A percentile compares a stretch with the other conserved stretches of the same genome.
Evolutionary conservation across 2,797 vertebrate species (phyloP).

Genomic region (Columba guinea): DNA sequence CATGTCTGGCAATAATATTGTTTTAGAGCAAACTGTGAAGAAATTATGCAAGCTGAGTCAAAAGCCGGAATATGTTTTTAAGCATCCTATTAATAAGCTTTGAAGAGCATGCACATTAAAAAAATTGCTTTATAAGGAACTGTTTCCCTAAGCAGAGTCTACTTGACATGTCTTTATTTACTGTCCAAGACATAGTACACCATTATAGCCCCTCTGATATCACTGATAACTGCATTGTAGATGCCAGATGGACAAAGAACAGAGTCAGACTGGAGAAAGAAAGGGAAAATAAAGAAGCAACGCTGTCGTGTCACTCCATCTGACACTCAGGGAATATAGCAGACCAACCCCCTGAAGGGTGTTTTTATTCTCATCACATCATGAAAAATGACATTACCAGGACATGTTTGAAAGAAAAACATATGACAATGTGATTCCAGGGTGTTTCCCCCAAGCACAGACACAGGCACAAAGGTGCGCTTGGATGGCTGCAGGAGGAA

Average conservation of each 20-base stretch:
- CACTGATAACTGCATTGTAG: background rate
- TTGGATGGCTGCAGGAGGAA: background rate
- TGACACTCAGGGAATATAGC: background rate
- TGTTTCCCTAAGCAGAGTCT: background rate
- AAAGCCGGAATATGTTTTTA: slow-evolving; percentile 41
- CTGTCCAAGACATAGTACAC: background rate
- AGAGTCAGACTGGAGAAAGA: background rate
- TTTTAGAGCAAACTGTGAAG: slow-evolving; percentile 58
- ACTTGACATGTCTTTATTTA: background rate
- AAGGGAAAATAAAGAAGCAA: background rate
- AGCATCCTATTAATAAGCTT: background rate
- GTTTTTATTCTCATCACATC: background rate
- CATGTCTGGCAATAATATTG: slow-evolving; percentile 5
- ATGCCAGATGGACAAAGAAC: background rate
- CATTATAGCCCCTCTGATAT: background rate
- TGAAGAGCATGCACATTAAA: background rate
- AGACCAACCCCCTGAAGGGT: background rate
- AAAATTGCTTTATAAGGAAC: background rate
- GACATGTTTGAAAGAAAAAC: background rate
- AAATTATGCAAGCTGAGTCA: slow-evolving; percentile 25
- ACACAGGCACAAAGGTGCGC: background rate
- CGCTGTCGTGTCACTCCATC: fast-evolving
- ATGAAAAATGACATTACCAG: background rate
- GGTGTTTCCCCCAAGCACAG: background rate
- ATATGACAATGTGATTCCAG: background rate